A percentile compares a stretch with the other conserved stretches of the same genome.
phyloP scores from a whole-genome alignment of 2,113 vertebrate species.

The Astur gentilis region DNA sequence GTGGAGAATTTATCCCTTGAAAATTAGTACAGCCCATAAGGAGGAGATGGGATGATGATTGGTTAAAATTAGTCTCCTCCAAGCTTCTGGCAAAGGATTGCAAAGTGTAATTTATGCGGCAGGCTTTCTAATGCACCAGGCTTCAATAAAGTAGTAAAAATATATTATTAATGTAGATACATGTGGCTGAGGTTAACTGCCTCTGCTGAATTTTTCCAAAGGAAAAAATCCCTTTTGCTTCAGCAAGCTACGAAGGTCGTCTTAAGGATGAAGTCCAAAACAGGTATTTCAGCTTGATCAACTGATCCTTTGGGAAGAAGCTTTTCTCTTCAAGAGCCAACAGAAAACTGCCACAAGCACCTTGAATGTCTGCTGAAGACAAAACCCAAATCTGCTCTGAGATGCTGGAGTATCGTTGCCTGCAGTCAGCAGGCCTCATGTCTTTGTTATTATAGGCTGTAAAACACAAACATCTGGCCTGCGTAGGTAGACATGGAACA shows the following conservation, averaged over 20 bases:
- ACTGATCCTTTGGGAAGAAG: neutral
- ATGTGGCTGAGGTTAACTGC: neutral
- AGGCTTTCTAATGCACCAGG: slow-evolving; percentile 22
- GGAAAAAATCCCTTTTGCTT: neutral
- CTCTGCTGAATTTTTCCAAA: neutral
- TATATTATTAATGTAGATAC: neutral
- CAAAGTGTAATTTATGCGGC: neutral
- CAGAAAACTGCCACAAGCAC: neutral
- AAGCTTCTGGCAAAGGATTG: neutral
- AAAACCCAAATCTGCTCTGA: neutral
- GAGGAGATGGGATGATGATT: neutral
- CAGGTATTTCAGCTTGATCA: neutral
- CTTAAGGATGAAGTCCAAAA: neutral
- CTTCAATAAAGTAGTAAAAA: slow-evolving; percentile 24
- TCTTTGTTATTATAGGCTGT: neutral
- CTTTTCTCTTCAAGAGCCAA: neutral
- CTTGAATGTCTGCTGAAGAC: neutral
- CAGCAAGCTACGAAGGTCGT: neutral
- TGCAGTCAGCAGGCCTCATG: neutral
- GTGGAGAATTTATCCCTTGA: neutral
- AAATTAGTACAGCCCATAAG: neutral
- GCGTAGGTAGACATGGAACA: neutral
- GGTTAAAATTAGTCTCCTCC: slow-evolving; percentile 1
- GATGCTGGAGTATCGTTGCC: neutral
- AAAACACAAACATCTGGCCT: neutral